These are phyloP conservation scores for Bothrops jararaca DNA, from an alignment of 2,113 vertebrate genomes.

Conservation along the genomic window DNA sequence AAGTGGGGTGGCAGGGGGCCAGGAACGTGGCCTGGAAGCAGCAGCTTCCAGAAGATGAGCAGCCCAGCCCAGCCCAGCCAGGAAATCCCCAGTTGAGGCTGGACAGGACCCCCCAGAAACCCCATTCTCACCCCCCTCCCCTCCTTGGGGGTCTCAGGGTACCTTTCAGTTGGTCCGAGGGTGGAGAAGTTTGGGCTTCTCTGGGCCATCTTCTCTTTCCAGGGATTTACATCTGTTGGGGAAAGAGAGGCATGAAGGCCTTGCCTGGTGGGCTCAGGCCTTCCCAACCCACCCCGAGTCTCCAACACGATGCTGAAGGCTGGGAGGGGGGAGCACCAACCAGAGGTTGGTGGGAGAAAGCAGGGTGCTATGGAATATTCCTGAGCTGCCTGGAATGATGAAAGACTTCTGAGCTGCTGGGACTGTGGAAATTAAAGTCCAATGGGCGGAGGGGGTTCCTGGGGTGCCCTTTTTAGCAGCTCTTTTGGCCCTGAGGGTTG, in stretches of 20 bases:
- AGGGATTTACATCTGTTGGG: slow-evolving; percentile 70
- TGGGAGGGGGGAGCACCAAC: background rate
- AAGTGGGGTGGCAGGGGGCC: background rate
- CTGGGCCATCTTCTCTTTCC: slow-evolving; percentile 74
- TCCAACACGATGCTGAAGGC: background rate
- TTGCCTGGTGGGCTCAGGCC: background rate
- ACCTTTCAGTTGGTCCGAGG: slow-evolving; percentile 75
- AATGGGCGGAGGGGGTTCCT: background rate
- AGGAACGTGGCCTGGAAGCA: background rate
- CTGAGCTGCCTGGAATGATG: background rate
- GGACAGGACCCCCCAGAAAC: background rate
- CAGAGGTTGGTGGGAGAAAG: background rate
- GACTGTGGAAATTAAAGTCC: background rate
- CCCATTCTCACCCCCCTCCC: background rate
- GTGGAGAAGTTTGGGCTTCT: slow-evolving; percentile 70
- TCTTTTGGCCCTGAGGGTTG: background rate
- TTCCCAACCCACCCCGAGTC: background rate
- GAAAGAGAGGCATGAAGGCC: background rate
- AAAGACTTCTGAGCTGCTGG: background rate
- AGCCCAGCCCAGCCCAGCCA: background rate
- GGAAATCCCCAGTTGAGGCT: background rate
- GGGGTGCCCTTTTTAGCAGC: background rate
- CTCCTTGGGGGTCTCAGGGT: slow-evolving; percentile 51
- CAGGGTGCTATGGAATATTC: background rate
- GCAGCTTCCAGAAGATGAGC: background rate